Base-by-base conservation (phyloP, 2,888 invertebrate species). In the Sarcophaga subvicina region DNA sequence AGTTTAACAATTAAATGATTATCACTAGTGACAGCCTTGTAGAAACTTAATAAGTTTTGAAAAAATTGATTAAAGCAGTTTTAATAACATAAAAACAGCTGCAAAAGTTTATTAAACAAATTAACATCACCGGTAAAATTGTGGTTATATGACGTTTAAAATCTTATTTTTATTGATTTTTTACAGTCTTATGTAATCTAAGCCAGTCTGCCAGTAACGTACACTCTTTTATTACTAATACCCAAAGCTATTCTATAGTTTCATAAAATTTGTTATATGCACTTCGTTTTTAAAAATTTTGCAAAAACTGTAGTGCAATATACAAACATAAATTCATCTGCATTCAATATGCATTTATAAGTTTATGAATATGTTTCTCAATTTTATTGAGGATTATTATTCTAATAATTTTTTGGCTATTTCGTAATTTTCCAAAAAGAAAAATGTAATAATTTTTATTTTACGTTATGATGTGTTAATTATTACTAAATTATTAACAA, bases 401-500 rank as follows among this genome's bases (percentile, higher is more conserved):
- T 72, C 60, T 47, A 66, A 4, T 10, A 63, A 25, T 11, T 54
- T 14, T 54, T 54, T 54, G 6, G 27, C 6, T n/a, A 59, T 5
- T 12, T 12, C 17, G 22, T 64, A 22, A 10, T 37, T 64, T 45
- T 66, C 59, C 1, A 12, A 49, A n/a, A 80, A 80, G 45, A n/a
- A 47, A 37, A 27, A 27, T 27, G 37, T 37, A 37, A 37, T 37
- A 67, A 27, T 67, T 72, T n/a, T 27, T 37, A 80, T 73, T 75
- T 54, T 64, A 75, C 2, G 27, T 0, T 76, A 75, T 76, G 79
- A 27, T 75, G 75, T 75, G 80, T 80, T 76, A 84, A 80, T 84
- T 59, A 37, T 6, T 59, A 37, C 37, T 59, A 20, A 47, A 20
- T 45, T 67, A 73, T 64, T 73, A 70, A 69, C 45, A 17, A 49